A percentile compares a stretch with the other conserved stretches of the same genome.
Conservation (phyloP, 2,888 invertebrate genomes). For the Ophioninae sp. region DNA sequence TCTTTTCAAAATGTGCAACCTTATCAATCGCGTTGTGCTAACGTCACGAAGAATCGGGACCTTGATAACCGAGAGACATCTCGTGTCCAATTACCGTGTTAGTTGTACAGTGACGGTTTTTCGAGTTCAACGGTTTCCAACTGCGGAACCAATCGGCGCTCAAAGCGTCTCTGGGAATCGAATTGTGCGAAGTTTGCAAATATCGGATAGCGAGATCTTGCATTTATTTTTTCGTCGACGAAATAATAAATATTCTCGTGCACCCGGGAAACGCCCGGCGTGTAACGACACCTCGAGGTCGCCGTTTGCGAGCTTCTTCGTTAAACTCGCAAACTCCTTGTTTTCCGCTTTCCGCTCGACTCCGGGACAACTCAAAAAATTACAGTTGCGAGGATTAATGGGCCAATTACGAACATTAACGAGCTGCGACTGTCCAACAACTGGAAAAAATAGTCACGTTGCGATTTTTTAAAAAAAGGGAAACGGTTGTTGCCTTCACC, state of each 20-base stretch:
- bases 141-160: slow-evolving; percentile 28
- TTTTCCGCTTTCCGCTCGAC: too few species aligned
- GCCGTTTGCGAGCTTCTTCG: too few species aligned
- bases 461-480: too few species aligned
- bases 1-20: not conserved
- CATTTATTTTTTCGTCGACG: slow-evolving; percentile 32
- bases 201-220: not conserved
- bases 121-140: not conserved
- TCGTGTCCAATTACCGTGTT: not conserved
- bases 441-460: too few species aligned
- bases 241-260: slow-evolving; percentile 15
- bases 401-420: too few species aligned
- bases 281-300: too few species aligned
- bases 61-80: not conserved
- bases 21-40: not conserved
- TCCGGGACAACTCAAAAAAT: too few species aligned
- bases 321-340: too few species aligned
- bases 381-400: too few species aligned
- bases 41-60: not conserved
- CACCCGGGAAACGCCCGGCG: not conserved
- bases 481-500: too few species aligned
- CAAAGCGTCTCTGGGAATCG: slow-evolving; percentile 17
- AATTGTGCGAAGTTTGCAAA: not conserved
- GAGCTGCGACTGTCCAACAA: too few species aligned
- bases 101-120: not conserved